Evolutionary conservation across 2,888 invertebrate genomes (phyloP), one percentile per base, ranked within the genome.

Genomic region (Orchesella flavescens): DNA sequence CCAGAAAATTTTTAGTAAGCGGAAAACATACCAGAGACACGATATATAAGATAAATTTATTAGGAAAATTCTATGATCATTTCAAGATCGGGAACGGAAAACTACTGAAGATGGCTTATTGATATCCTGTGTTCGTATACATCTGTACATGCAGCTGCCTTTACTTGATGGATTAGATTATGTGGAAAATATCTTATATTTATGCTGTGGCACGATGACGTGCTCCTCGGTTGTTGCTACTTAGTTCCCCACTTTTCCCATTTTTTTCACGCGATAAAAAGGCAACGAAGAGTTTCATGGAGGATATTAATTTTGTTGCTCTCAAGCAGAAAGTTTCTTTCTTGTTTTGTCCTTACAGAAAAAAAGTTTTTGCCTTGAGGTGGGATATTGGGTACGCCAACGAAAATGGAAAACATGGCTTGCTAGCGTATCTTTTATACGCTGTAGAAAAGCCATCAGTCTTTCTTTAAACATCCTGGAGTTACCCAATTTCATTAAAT

Each of bases 181-280:
- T 82, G 86, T 69, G 78, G 84, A 84, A 86, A 86, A 86, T 84
- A 84, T 84, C 72, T 55, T 44, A 79, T 79, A 84, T 79, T 86
- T 86, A 86, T 86, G 84, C 86, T 34, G 46, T 21, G 69, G 83
- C 84, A 86, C 84, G 86, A 72, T 78, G 61, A 78, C 24, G 24
- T 61, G 17, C 44, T 21, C 72, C 46, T 63, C 43, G 34, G 59
- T n/a, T n/a, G n/a, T 80, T 66, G 43, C 72, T 34, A 57, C 57
- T 19, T 57, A 53, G 17, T 12, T 73, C 23, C 44, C 23, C 76
- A 68, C 78, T 78, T 21, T 75, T 24, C 65, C 43, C 4, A n/a
- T 57, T 61, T 61, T 61, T 21, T 55, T 69, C 78, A 13, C 44
- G 68, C 44, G 21, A 21, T 66, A 21, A 57, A 71, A 72, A 71